Evolutionary conservation across 2,797 vertebrate genomes (phyloP).

Genomic region (Urosaurus nigricauda): DNA sequence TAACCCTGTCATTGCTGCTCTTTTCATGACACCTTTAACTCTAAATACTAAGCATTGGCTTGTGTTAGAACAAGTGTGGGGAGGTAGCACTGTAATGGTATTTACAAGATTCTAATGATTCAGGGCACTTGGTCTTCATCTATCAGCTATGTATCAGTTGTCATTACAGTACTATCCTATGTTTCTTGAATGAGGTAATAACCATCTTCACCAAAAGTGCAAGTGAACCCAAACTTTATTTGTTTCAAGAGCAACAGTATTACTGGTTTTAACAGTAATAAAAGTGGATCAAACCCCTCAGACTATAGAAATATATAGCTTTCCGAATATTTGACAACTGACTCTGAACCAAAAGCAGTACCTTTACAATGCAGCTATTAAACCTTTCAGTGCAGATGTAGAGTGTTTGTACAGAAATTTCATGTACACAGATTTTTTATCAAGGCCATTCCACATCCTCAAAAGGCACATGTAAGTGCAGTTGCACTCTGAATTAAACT

Average conservation of each 20-base stretch:
- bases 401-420: neutral
- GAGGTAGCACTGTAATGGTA: too few relatives aligned
- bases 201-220: slow-evolving; percentile 3
- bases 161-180: neutral
- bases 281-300: neutral
- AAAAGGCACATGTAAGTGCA: neutral
- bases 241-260: slow-evolving; percentile 12
- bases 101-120: too few relatives aligned
- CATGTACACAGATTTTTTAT: too few relatives aligned
- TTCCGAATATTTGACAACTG: slow-evolving; percentile 11
- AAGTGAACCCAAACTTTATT: slow-evolving; percentile 25
- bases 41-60: too few relatives aligned
- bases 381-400: slow-evolving; percentile 3
- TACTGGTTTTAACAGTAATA: neutral
- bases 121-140: neutral
- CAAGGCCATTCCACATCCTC: neutral
- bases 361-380: neutral
- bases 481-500: neutral
- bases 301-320: neutral
- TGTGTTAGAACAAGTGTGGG: too few relatives aligned
- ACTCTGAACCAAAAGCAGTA: neutral
- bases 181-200: neutral
- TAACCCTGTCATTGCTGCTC: too few relatives aligned
- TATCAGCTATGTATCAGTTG: neutral
- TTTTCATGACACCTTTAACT: too few relatives aligned